Conservation (phyloP, 30 jellyfish, hydroid and myxozoan species). For the Cassiopea andromeda region DNA sequence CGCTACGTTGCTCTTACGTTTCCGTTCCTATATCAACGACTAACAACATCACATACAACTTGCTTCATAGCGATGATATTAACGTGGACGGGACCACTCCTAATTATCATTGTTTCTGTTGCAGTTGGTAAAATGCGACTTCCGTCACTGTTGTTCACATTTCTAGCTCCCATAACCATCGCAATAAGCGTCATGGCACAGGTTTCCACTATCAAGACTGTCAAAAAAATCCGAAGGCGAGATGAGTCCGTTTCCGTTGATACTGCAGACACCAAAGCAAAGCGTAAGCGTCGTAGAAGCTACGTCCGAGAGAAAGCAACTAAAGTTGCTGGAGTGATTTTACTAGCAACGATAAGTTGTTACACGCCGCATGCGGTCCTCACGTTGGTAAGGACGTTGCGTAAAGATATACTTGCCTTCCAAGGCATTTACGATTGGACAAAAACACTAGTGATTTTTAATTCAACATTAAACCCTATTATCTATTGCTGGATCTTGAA, state of each 20-base stretch:
- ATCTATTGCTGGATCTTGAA: conserved; percentile 28
- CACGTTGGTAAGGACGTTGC: conserved; percentile 30
- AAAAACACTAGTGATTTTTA: conserved; percentile 10
- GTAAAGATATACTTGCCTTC: conserved; percentile 14
- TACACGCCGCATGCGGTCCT: conserved; percentile 48
- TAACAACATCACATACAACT: conserved; percentile 3
- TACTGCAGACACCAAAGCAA: background rate
- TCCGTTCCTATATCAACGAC: conserved; percentile 21
- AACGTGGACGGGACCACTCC: conserved; percentile 33
- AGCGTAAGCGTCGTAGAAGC: conserved; percentile 10
- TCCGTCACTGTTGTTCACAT: conserved; percentile 19
- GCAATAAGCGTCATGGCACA: conserved; percentile 32
- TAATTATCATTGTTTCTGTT: conserved; percentile 12
- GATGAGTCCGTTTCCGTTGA: conserved; percentile 14
- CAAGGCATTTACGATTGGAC: conserved; percentile 58
- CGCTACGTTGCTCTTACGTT: conserved; percentile 32
- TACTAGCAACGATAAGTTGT: conserved; percentile 33
- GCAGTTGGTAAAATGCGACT: conserved; percentile 29
- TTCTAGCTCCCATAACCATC: conserved; percentile 48
- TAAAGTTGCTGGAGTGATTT: conserved; percentile 41
- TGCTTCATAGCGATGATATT: background rate
- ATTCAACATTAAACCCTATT: conserved; percentile 33
- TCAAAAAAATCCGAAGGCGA: conserved; percentile 4
- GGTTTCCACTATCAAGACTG: conserved; percentile 25
- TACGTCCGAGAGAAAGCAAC: conserved; percentile 32